These are phyloP conservation scores for Zapus hudsonius DNA, from an alignment of 2,113 vertebrate genomes.

Conservation along the genomic window DNA sequence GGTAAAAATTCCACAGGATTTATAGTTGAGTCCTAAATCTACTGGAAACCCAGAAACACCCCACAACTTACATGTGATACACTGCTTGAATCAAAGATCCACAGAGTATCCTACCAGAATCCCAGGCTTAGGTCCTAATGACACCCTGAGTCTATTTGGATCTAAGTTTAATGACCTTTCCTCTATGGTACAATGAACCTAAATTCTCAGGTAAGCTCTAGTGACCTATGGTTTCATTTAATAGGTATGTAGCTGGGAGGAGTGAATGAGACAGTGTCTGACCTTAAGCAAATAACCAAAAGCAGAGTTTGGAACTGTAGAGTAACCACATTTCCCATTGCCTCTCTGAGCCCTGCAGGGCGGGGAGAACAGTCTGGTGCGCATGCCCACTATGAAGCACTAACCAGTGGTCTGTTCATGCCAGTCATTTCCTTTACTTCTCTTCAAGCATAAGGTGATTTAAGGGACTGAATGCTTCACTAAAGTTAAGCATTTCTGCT, in stretches of 20 bases:
- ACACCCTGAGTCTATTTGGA: neutral
- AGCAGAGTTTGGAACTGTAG: neutral
- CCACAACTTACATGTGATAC: neutral
- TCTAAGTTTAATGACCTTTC: neutral
- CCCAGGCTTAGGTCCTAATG: neutral
- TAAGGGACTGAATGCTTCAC: neutral
- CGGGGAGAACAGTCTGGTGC: neutral
- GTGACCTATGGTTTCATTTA: neutral
- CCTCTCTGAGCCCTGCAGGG: neutral
- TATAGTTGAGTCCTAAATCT: neutral
- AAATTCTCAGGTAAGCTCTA: neutral
- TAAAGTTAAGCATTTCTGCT: neutral
- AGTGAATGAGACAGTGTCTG: neutral
- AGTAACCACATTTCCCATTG: neutral
- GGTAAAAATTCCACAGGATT: neutral
- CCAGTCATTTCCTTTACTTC: neutral
- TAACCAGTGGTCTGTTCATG: rapidly evolving
- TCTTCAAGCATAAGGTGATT: neutral
- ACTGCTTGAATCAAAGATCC: neutral
- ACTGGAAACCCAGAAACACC: neutral
- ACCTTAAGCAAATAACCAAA: neutral
- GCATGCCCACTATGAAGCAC: neutral
- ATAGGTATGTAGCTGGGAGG: neutral
- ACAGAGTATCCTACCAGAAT: neutral
- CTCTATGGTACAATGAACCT: neutral